A percentile compares a stretch with the other conserved stretches of the same genome.
Evolutionary conservation across 2,888 invertebrate genomes (phyloP).

Genomic region (Aspidiotus rigidus): DNA sequence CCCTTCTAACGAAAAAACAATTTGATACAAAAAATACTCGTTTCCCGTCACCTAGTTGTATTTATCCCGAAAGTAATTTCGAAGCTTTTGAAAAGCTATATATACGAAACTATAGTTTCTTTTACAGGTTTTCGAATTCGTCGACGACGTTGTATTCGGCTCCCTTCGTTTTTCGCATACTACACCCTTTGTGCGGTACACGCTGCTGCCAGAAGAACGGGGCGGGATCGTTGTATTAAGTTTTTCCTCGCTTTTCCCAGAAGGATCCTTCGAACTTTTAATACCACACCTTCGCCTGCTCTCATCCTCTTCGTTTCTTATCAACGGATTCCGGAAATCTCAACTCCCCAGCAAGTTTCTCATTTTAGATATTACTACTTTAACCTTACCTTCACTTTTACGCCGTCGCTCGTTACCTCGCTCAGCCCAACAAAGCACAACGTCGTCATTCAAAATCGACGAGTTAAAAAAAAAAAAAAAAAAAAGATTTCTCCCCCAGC

Average conservation of each 20-base stretch:
- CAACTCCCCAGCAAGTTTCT: conserved; percentile 30
- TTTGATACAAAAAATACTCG: conserved; percentile 27
- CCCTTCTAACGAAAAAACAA: conserved; percentile 27
- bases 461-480: too few species aligned
- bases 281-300: conserved; percentile 25
- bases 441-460: too few species aligned
- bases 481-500: too few species aligned
- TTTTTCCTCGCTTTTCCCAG: conserved; percentile 22
- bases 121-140: conserved; percentile 25
- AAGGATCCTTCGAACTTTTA: conserved; percentile 26
- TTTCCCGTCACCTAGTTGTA: conserved; percentile 11
- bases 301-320: conserved; percentile 28
- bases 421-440: conserved; percentile 10
- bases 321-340: conserved; percentile 32
- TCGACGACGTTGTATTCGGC: conserved; percentile 1
- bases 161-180: not conserved
- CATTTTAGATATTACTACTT: conserved; percentile 30
- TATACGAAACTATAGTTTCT: conserved; percentile 29
- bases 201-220: conserved; percentile 7
- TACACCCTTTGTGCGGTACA: too few species aligned
- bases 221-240: conserved; percentile 32
- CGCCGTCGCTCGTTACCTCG: conserved; percentile 16
- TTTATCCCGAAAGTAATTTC: conserved; percentile 32
- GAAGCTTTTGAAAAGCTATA: conserved; percentile 29
- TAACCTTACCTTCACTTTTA: conserved; percentile 19